phyloP scores from a whole-genome alignment of 2,797 vertebrate species.

The Bradypodion pumilum region DNA sequence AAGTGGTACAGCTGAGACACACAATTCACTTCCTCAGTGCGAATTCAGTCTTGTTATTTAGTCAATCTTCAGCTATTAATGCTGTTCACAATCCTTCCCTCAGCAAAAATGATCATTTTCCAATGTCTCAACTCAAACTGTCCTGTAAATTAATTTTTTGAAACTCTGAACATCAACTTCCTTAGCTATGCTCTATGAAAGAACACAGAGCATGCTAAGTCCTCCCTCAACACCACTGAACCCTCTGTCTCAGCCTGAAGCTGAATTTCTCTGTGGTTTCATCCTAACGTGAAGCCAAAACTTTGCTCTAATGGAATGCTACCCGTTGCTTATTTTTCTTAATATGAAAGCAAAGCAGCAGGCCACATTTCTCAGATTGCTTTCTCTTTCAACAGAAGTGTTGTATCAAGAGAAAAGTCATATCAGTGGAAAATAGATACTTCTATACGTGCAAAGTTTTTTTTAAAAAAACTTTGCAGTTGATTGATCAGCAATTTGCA shows the following conservation, averaged over 20 bases:
- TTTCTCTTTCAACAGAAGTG: background rate
- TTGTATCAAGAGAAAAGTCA: background rate
- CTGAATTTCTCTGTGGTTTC: conserved; percentile 1
- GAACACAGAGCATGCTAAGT: background rate
- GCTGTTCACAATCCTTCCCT: background rate
- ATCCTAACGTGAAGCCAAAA: background rate
- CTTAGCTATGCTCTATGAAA: background rate
- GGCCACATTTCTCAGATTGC: background rate
- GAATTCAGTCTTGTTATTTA: background rate
- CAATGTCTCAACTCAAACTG: too few relatives aligned
- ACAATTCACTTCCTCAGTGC: background rate
- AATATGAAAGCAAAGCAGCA: background rate
- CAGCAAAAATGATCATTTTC: background rate
- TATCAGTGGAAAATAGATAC: background rate
- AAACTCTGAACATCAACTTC: background rate
- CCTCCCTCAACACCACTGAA: background rate
- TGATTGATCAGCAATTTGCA: background rate
- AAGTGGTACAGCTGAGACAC: background rate
- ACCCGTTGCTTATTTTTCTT: conserved; percentile 8
- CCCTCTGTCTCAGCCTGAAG: background rate
- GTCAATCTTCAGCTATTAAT: too few relatives aligned
- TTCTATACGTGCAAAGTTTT: background rate
- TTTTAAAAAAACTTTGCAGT: too few relatives aligned
- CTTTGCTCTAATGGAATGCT: background rate
- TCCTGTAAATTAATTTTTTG: background rate